phyloP scores from a whole-genome alignment of 2,888 invertebrate genomes.

The Acanthoscelides obtectus region DNA sequence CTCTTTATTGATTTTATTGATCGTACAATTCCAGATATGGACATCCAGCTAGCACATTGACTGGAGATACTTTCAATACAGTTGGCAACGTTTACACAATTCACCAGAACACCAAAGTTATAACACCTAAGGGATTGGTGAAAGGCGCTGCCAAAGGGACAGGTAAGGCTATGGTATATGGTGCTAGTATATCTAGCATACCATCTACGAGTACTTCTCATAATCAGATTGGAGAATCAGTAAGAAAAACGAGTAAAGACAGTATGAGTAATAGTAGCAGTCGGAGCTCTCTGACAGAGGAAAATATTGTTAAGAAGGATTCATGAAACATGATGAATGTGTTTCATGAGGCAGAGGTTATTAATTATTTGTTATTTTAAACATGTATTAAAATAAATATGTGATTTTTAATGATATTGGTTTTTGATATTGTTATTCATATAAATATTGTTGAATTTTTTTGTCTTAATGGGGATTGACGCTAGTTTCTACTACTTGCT shows the following conservation, averaged over 20 bases:
- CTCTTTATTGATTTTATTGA: constrained; percentile 7
- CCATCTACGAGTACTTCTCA: not conserved
- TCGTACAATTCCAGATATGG: constrained; percentile 57
- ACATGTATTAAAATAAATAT: no score
- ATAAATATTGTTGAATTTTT: no score
- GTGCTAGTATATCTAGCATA: not conserved
- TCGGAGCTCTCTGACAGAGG: not conserved
- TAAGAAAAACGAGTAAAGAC: not conserved
- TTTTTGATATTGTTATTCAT: no score
- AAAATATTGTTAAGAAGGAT: not conserved
- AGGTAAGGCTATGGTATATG: constrained; percentile 14
- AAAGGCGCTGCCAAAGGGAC: constrained; percentile 58
- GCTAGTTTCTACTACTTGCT: no score
- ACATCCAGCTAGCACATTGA: constrained; percentile 58
- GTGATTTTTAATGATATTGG: no score
- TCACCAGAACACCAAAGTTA: constrained; percentile 58
- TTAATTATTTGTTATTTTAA: not conserved
- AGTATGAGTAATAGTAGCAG: not conserved
- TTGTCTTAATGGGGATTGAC: no score
- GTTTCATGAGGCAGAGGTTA: not conserved
- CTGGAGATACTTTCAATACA: constrained; percentile 62
- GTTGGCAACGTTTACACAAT: constrained; percentile 66
- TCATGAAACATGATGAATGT: not conserved
- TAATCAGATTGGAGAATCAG: not conserved
- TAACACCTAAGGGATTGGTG: constrained; percentile 63